Conservation (phyloP, 2,797 vertebrate genomes). For the Sorex maritimensis region DNA sequence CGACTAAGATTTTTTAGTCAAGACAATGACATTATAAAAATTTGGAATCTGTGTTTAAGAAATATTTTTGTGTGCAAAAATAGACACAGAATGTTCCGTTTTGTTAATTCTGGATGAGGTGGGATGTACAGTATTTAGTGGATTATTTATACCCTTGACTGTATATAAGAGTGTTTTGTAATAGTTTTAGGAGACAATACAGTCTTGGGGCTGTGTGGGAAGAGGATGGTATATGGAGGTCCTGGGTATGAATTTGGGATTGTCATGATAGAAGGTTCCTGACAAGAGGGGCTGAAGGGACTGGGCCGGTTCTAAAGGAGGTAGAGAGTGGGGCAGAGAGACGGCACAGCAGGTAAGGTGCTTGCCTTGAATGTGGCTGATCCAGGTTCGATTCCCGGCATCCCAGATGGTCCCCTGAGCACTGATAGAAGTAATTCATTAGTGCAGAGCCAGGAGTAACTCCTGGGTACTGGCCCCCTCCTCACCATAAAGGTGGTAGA, state of each 20-base stretch:
- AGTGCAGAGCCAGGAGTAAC: too few species aligned
- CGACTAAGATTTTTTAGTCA: not conserved
- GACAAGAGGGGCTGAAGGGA: not conserved
- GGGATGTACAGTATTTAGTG: not conserved
- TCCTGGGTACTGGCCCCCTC: too few species aligned
- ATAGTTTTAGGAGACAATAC: slow-evolving; percentile 7
- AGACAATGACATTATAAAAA: slow-evolving; percentile 17
- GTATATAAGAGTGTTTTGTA: slow-evolving; percentile 27
- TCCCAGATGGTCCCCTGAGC: too few species aligned
- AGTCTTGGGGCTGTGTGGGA: slow-evolving; percentile 5
- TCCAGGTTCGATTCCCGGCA: too few species aligned
- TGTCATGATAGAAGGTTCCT: too few species aligned
- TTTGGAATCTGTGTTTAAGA: slow-evolving; percentile 22
- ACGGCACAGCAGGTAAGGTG: too few species aligned
- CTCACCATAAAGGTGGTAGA: too few species aligned
- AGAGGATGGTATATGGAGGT: not conserved
- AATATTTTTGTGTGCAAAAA: slow-evolving; percentile 37
- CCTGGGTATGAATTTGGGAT: not conserved
- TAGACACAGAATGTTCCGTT: not conserved
- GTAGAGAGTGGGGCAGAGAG: too few species aligned
- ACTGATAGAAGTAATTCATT: too few species aligned
- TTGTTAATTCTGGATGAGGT: not conserved
- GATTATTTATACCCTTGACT: slow-evolving; percentile 59
- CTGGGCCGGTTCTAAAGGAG: too few species aligned
- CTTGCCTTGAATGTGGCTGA: too few species aligned